phyloP scores from a whole-genome alignment of 2,113 vertebrate species.

The Oxyura jamaicensis region DNA sequence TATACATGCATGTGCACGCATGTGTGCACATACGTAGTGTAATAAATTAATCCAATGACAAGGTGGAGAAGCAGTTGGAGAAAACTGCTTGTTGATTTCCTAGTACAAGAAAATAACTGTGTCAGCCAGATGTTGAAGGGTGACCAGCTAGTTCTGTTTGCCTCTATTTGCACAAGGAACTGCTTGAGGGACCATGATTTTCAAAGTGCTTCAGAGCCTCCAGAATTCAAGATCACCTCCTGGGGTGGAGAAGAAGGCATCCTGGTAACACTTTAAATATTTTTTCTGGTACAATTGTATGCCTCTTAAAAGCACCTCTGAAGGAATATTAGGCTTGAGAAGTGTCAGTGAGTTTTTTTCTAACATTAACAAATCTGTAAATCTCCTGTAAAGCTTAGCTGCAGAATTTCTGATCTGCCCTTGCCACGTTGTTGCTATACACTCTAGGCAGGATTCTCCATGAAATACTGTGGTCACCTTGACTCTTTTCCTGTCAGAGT shows the following conservation, averaged over 20 bases:
- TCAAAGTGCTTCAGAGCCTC: not conserved
- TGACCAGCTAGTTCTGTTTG: not conserved
- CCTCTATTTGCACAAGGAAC: not conserved
- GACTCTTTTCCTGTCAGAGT: conserved; percentile 19
- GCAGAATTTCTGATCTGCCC: not conserved
- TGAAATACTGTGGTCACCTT: not conserved
- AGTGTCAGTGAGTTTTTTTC: not conserved
- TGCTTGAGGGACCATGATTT: not conserved
- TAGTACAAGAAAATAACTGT: not conserved
- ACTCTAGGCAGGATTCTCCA: not conserved
- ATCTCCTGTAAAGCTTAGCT: not conserved
- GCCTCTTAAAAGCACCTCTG: not conserved
- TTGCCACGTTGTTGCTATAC: not conserved
- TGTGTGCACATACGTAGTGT: not conserved
- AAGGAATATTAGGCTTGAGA: not conserved
- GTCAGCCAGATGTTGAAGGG: not conserved
- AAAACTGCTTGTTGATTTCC: not conserved
- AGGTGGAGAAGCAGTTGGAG: not conserved
- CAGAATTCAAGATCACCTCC: not conserved
- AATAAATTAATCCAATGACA: not conserved
- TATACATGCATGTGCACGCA: not conserved
- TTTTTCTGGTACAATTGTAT: not conserved
- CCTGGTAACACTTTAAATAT: not conserved
- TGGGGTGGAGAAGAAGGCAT: not conserved
- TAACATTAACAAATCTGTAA: not conserved